A percentile compares a stretch with the other conserved stretches of the same genome.
These are phyloP conservation scores for Vesta saturnalis DNA, from an alignment of 2,888 invertebrate genomes.

Conservation along the genomic window DNA sequence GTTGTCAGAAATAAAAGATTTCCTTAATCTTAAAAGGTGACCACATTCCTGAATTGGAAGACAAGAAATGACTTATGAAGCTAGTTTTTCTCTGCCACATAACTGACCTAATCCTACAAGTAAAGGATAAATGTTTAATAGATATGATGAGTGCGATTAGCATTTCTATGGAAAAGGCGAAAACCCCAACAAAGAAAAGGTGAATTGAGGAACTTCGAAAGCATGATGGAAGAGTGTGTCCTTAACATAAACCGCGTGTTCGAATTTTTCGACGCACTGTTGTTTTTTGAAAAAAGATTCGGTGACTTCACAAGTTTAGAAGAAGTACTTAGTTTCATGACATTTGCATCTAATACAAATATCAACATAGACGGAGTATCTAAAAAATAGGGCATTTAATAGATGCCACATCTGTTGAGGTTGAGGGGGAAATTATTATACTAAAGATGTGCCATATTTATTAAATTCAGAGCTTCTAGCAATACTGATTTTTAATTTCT, in stretches of 20 bases:
- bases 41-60: slow-evolving; percentile 10
- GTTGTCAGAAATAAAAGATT: slow-evolving; percentile 10
- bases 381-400: slow-evolving; percentile 2
- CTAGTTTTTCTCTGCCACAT: neutral
- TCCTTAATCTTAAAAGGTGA: slow-evolving; percentile 1
- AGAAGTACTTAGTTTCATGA: slow-evolving; percentile 4
- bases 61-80: slow-evolving; percentile 12
- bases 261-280: neutral
- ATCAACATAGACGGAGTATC: slow-evolving; percentile 10
- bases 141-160: too few relatives aligned
- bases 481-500: slow-evolving; percentile 10
- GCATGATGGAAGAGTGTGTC: neutral
- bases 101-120: slow-evolving; percentile 6
- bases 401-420: neutral
- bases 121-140: slow-evolving; percentile 12
- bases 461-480: slow-evolving; percentile 8
- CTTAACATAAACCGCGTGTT: neutral
- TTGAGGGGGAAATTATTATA: slow-evolving; percentile 7
- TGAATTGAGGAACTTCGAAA: slow-evolving; percentile 11
- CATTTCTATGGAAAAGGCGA: neutral
- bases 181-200: slow-evolving; percentile 5
- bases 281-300: slow-evolving; percentile 4
- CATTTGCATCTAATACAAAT: neutral
- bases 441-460: slow-evolving; percentile 9
- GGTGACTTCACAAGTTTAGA: too few relatives aligned